phyloP scores from a whole-genome alignment of 2,113 vertebrate genomes.

The Hymenochirus boettgeri region DNA sequence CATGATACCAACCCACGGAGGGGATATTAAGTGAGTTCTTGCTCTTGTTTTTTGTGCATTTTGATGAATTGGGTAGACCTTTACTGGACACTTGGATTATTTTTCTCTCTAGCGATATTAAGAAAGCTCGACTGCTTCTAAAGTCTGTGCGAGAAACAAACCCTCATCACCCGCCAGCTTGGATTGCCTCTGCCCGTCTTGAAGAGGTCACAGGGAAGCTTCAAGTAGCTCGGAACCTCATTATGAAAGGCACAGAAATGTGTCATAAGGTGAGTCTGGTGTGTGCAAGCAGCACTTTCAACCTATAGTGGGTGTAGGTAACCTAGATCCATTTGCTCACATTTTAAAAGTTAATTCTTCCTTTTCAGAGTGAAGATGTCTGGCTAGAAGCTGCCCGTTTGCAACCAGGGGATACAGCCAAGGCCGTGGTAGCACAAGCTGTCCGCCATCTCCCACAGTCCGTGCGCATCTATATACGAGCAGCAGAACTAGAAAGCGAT shows the following conservation, averaged over 20 bases:
- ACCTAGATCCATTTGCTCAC: no score
- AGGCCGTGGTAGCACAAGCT: constrained; percentile 94
- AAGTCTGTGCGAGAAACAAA: constrained; percentile 97
- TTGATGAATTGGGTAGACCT: neutral
- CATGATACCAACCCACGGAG: constrained; percentile 96
- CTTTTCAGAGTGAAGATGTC: constrained; percentile 90
- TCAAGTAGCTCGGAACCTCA: constrained; percentile 93
- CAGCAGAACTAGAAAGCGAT: constrained; percentile 93
- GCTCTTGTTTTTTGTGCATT: neutral
- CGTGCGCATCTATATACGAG: constrained; percentile 92
- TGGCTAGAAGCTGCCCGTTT: constrained; percentile 94
- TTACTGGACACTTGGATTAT: neutral
- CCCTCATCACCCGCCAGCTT: constrained; percentile 93
- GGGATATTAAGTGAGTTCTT: constrained; percentile 89
- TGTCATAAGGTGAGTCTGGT: constrained; percentile 81
- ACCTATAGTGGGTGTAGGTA: no score
- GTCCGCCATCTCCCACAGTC: constrained; percentile 93
- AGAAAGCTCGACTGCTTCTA: constrained; percentile 91
- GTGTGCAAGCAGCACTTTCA: no score
- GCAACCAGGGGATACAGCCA: constrained; percentile 94
- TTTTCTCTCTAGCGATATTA: constrained; percentile 79
- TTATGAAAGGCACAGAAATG: constrained; percentile 99
- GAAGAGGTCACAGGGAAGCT: constrained; percentile 96
- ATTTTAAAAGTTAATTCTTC: neutral
- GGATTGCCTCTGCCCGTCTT: constrained; percentile 93